Conservation (phyloP, 2,113 vertebrate species). For the Henicopernis longicauda region DNA sequence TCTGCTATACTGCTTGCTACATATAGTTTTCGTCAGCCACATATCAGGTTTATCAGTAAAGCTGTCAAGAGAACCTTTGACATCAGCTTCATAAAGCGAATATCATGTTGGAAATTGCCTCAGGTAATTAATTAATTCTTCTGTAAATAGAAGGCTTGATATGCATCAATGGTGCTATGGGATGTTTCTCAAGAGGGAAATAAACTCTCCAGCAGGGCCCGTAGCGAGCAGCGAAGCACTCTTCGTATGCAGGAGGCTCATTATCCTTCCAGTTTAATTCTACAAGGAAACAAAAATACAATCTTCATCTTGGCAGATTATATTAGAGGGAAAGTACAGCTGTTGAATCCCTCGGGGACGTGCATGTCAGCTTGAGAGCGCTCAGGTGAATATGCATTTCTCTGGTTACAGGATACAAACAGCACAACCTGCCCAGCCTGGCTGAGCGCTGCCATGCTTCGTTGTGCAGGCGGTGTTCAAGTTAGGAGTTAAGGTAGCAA, state of each 20-base stretch:
- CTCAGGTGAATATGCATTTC: rapidly evolving
- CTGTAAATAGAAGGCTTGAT: slow-evolving; percentile 27
- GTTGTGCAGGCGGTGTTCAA: rapidly evolving
- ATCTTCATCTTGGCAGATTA: not conserved
- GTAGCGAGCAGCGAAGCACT: not conserved
- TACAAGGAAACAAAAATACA: not conserved
- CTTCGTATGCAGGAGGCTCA: not conserved
- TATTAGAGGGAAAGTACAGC: not conserved
- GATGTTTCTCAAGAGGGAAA: not conserved
- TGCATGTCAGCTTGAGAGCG: rapidly evolving
- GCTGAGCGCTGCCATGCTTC: rapidly evolving
- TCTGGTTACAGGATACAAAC: not conserved
- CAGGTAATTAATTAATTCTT: slow-evolving; percentile 29
- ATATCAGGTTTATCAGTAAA: not conserved
- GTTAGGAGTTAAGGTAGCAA: not conserved
- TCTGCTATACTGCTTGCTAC: not conserved
- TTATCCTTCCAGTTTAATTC: not conserved
- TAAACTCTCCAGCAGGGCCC: not conserved
- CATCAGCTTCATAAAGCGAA: not conserved
- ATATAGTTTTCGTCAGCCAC: not conserved
- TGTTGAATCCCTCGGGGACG: not conserved
- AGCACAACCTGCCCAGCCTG: not conserved
- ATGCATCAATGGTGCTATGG: not conserved
- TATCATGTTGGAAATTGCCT: not conserved
- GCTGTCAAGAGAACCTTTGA: not conserved